Evolutionary conservation across 2,888 invertebrate genomes (phyloP), one percentile per base, ranked within the genome.

Genomic region (Xanthostigma xanthostigma): DNA sequence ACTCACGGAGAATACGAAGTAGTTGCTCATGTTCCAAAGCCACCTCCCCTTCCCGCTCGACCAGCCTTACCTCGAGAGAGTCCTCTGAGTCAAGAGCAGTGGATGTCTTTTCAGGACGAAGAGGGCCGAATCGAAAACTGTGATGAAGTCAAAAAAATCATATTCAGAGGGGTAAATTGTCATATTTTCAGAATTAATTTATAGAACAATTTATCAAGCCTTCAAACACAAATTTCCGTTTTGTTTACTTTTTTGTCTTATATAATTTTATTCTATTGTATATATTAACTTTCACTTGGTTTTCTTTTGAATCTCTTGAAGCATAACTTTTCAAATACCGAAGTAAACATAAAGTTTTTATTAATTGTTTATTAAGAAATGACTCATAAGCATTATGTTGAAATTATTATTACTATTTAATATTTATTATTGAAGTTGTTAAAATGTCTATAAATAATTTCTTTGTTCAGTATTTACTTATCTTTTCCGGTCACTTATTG

Each of bases 91-190:
- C 71, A 75, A 50, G 79, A 82, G 52, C 86, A 88, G 59, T 97
- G 95, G 95, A 72, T 79, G 9, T 79, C 79, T 46, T 78, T 83
- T 57, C 81, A 86, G 62, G 85, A 89, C 60, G 67, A 78, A 2
- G 84, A 89, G 52, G 95, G 95, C 1, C 74, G 83, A 61, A 77
- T 96, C 38, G 76, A 73, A 41, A 82, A 93, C 62, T 75, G 84
- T 0, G 83, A 84, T 9, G 77, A 80, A 8, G 75, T 95, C 1
- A 88, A 84, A 64, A 79, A 85, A 59, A 78, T 88, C 43, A 87
- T 98, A 60, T 97, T 95, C 65, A 81, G 85, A 70, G 96, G 96
- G 61, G 91, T 89, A 64, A 70, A 78, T 72, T 53, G 8, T 37
- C 36, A 38, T 45, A 14, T 13, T 27, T 27, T 27, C 6, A 27